phyloP scores from a whole-genome alignment of 2,797 vertebrate species.

The Podargus strigoides region DNA sequence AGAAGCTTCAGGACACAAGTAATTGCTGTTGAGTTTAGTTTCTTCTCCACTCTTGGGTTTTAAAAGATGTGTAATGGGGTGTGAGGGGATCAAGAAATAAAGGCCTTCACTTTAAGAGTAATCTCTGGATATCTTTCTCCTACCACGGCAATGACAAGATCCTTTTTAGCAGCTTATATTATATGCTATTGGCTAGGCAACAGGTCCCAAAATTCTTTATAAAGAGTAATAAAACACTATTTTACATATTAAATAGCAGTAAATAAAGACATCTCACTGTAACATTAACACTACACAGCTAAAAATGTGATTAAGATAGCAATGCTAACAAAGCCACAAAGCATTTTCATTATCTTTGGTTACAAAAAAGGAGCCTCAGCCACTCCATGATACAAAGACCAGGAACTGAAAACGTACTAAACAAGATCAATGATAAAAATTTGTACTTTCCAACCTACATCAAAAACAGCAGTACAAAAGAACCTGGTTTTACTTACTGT shows the following conservation, averaged over 20 bases:
- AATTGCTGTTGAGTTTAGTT: neutral
- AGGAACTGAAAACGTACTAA: neutral
- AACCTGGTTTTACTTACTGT: slow-evolving; percentile 76
- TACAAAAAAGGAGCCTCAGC: neutral
- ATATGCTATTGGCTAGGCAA: neutral
- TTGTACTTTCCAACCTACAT: neutral
- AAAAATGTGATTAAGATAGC: neutral
- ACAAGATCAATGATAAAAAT: neutral
- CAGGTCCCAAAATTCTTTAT: neutral
- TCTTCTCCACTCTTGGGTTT: neutral
- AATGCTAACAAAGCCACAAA: neutral
- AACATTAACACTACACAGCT: neutral
- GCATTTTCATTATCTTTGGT: neutral
- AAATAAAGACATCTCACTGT: neutral
- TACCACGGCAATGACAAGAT: neutral
- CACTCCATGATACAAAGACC: neutral
- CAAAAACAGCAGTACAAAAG: neutral
- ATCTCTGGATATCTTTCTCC: neutral
- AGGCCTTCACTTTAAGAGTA: neutral
- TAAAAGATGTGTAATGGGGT: neutral
- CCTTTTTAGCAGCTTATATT: neutral
- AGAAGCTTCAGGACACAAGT: neutral
- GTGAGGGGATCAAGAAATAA: neutral
- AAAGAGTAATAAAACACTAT: neutral
- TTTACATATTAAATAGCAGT: neutral